Conservation (phyloP, 2,888 invertebrate species). For the Morpho deidamia region DNA sequence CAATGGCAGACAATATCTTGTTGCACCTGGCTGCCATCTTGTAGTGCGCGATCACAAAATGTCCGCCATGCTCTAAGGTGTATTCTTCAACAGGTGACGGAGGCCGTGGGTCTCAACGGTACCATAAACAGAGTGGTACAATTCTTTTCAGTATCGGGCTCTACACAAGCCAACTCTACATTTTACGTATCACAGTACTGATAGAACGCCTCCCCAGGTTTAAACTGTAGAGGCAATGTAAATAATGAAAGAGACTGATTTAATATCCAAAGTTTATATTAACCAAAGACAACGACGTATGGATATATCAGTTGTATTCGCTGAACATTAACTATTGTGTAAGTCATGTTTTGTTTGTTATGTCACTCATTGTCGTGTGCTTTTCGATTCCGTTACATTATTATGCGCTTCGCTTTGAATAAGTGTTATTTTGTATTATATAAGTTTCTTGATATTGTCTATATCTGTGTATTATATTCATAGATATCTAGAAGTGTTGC, state of each 20-base stretch:
- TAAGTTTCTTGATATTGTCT: slow-evolving; percentile 18
- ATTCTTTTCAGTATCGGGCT: slow-evolving; percentile 81
- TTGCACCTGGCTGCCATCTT: slow-evolving; percentile 30
- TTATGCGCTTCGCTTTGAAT: slow-evolving; percentile 63
- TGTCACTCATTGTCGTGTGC: slow-evolving; percentile 76
- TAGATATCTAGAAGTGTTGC: slow-evolving; percentile 20
- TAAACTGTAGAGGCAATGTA: slow-evolving; percentile 61
- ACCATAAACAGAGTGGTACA: slow-evolving; percentile 81
- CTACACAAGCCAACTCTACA: slow-evolving; percentile 80
- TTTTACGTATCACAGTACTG: slow-evolving; percentile 81
- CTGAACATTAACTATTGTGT: slow-evolving; percentile 72
- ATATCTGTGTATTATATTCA: slow-evolving; percentile 18
- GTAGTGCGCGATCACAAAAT: slow-evolving; percentile 37
- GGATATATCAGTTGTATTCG: slow-evolving; percentile 66
- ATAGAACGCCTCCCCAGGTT: slow-evolving; percentile 49
- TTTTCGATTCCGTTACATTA: slow-evolving; percentile 44
- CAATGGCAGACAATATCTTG: no score
- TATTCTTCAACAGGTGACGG: slow-evolving; percentile 80
- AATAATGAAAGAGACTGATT: slow-evolving; percentile 72
- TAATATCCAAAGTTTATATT: slow-evolving; percentile 67
- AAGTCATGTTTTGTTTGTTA: slow-evolving; percentile 77
- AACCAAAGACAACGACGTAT: slow-evolving; percentile 61
- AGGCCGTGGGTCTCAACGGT: slow-evolving; percentile 80
- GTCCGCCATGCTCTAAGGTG: slow-evolving; percentile 65
- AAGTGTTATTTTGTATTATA: slow-evolving; percentile 14